Evolutionary conservation across 1,140 invertebrate genomes (phyloP).

Genomic region (Oryzaephilus surinamensis): DNA sequence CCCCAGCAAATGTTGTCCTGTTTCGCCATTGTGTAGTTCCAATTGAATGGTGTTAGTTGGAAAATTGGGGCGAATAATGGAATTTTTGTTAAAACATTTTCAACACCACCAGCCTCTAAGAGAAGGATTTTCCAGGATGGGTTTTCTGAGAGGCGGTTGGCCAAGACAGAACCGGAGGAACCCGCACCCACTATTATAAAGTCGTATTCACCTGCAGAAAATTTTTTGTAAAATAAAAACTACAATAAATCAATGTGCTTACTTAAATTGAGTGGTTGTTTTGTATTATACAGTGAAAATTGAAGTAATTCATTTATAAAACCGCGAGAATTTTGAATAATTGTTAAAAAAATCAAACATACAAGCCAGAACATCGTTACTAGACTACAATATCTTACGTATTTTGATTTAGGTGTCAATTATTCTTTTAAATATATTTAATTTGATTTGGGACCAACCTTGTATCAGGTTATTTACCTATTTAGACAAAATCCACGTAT

Average conservation of each 20-base stretch:
- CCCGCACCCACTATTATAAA: conserved; percentile 75
- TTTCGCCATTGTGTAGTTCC: conserved; percentile 67
- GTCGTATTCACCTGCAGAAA: conserved; percentile 53
- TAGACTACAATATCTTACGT: too few relatives aligned
- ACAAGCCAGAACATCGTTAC: conserved; percentile 46
- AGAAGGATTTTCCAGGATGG: conserved; percentile 59
- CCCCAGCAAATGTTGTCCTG: conserved; percentile 54
- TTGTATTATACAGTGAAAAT: conserved; percentile 45
- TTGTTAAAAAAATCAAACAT: conserved; percentile 48
- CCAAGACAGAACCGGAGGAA: conserved; percentile 70
- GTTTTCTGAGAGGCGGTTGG: conserved; percentile 61
- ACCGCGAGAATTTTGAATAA: too few relatives aligned
- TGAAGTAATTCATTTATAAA: too few relatives aligned
- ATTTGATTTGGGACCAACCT: too few relatives aligned
- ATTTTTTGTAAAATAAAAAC: conserved; percentile 36
- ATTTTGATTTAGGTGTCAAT: conserved; percentile 10
- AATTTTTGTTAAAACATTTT: conserved; percentile 60
- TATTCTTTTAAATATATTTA: conserved; percentile 60
- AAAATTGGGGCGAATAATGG: conserved; percentile 63
- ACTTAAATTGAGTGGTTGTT: conserved; percentile 55
- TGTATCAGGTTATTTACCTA: too few relatives aligned
- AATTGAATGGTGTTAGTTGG: conserved; percentile 62
- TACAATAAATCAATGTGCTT: conserved; percentile 46
- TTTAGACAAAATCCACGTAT: too few relatives aligned
- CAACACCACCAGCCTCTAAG: conserved; percentile 73